Evolutionary conservation across 2,797 vertebrate genomes (phyloP).

Genomic region (Eospalax fontanierii): DNA sequence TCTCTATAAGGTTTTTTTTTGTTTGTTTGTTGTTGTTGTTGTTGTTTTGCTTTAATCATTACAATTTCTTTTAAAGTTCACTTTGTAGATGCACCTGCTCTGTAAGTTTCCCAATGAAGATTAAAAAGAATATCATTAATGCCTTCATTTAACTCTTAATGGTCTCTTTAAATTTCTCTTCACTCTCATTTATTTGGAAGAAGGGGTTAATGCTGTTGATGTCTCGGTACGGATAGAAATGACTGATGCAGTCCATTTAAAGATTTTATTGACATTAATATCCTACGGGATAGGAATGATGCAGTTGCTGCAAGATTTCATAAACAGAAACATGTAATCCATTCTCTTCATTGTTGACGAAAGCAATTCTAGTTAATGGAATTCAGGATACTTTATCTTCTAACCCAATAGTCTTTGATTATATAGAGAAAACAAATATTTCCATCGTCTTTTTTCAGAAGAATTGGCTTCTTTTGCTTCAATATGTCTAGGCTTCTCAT

Average conservation of each 20-base stretch:
- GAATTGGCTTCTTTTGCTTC: background rate
- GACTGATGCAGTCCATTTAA: background rate
- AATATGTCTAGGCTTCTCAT: background rate
- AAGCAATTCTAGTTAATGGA: background rate
- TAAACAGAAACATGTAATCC: conserved; percentile 14
- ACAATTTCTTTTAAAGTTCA: conserved; percentile 59
- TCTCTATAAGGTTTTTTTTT: background rate
- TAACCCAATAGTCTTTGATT: background rate
- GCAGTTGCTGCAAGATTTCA: background rate
- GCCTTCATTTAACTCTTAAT: background rate
- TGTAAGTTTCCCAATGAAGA: background rate
- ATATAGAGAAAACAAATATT: background rate
- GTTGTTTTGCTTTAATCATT: conserved; percentile 36
- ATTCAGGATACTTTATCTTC: conserved; percentile 11
- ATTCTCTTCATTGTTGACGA: background rate
- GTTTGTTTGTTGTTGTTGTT: too few species aligned
- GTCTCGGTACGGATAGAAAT: conserved; percentile 5
- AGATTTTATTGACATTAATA: conserved; percentile 58
- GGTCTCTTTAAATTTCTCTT: background rate
- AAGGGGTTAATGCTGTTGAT: background rate
- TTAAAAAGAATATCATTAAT: background rate
- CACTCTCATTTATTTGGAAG: conserved; percentile 42
- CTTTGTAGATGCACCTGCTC: conserved; percentile 1
- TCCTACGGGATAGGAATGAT: background rate
- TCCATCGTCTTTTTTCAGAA: background rate